Conservation (phyloP, 2,888 invertebrate genomes). For the Plebejus melissa region DNA sequence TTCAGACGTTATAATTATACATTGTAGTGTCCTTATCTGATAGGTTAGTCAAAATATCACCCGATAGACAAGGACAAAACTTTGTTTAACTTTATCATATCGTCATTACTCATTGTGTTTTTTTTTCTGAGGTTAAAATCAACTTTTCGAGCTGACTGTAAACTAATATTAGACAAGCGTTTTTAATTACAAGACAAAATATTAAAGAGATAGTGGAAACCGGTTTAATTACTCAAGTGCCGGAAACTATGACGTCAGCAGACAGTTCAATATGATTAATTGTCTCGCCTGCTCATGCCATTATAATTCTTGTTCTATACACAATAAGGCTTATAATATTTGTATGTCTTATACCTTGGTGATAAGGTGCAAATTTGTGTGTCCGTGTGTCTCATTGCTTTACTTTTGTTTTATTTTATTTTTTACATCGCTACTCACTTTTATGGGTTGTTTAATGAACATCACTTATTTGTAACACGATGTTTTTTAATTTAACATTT, state of each 20-base stretch:
- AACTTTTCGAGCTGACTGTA: background rate
- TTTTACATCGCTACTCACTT: background rate
- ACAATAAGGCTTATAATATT: background rate
- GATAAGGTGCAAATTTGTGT: background rate
- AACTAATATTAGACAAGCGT: background rate
- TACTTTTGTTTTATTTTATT: background rate
- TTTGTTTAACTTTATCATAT: background rate
- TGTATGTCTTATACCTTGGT: background rate
- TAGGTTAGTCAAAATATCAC: too few relatives aligned
- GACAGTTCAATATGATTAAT: background rate
- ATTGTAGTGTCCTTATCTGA: too few relatives aligned
- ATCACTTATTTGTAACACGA: background rate
- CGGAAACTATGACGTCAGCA: background rate
- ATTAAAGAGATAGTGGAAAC: conserved; percentile 12
- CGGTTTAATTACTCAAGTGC: background rate
- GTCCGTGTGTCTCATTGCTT: background rate
- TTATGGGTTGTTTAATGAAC: conserved; percentile 10
- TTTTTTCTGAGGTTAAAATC: background rate
- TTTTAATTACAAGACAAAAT: conserved; percentile 15
- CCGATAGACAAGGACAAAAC: too few relatives aligned
- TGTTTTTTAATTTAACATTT: conserved; percentile 20
- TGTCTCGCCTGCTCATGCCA: background rate
- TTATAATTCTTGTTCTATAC: background rate
- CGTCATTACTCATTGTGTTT: background rate
- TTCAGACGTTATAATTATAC: too few relatives aligned